A percentile compares a stretch with the other conserved stretches of the same genome.
These are phyloP conservation scores for Syngnathus typhle DNA, from an alignment of 2,113 vertebrate species.

Conservation along the genomic window DNA sequence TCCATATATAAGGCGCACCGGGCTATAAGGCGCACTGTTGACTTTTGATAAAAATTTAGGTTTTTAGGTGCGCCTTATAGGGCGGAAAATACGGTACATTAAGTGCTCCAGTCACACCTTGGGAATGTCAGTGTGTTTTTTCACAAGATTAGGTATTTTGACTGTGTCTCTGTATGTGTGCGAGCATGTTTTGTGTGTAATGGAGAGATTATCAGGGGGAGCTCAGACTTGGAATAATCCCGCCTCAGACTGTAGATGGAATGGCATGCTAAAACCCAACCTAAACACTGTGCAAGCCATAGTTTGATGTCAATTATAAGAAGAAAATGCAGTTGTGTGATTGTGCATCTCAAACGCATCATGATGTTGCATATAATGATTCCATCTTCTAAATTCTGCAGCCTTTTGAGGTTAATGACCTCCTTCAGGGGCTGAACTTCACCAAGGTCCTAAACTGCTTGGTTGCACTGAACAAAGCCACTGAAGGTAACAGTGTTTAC, in stretches of 20 bases:
- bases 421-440: slow-evolving; percentile 94
- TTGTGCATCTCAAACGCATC: neutral
- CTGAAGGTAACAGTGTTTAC: slow-evolving; percentile 76
- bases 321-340: neutral
- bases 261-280: neutral
- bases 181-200: slow-evolving; percentile 25
- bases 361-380: neutral
- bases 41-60: too few relatives aligned
- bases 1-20: too few relatives aligned
- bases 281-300: neutral
- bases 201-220: slow-evolving; percentile 41
- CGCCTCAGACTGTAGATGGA: slow-evolving; percentile 46
- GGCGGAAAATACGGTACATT: too few relatives aligned
- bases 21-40: too few relatives aligned
- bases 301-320: neutral
- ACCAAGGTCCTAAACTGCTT: slow-evolving; percentile 88
- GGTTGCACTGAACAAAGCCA: slow-evolving; percentile 91
- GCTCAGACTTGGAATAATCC: slow-evolving; percentile 64
- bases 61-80: too few relatives aligned
- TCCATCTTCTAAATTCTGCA: slow-evolving; percentile 33
- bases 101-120: neutral
- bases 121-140: slow-evolving; percentile 23
- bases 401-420: slow-evolving; percentile 92
- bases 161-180: slow-evolving; percentile 21
- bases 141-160: slow-evolving; percentile 53